Evolutionary conservation across 2,888 invertebrate genomes (phyloP).

Genomic region (Adela reaumurella): DNA sequence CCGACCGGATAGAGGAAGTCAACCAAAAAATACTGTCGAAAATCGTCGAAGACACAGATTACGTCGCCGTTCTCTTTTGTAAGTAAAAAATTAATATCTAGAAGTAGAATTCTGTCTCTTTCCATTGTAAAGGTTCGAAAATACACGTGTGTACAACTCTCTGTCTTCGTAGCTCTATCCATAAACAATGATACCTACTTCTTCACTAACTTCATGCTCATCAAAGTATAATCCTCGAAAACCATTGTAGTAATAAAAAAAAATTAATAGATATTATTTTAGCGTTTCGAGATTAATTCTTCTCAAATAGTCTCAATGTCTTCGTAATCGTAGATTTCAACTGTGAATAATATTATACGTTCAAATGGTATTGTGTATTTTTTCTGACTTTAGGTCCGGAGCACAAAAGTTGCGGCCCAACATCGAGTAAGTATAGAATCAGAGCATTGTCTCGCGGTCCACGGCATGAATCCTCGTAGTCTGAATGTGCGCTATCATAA

Average conservation of each 20-base stretch:
- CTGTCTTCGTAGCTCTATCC: not conserved
- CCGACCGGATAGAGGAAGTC: conserved; percentile 93
- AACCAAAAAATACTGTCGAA: conserved; percentile 86
- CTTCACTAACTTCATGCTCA: not conserved
- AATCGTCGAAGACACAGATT: conserved; percentile 88
- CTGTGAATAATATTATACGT: not conserved
- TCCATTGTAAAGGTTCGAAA: too few relatives aligned
- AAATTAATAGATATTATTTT: too few relatives aligned
- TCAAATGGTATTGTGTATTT: conserved; percentile 27
- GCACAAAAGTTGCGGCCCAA: conserved; percentile 53
- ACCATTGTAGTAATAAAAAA: too few relatives aligned
- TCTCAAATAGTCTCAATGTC: too few relatives aligned
- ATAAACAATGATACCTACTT: not conserved
- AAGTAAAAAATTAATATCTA: conserved; percentile 57
- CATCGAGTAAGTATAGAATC: conserved; percentile 47
- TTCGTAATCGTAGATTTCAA: too few relatives aligned
- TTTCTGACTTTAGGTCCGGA: conserved; percentile 55
- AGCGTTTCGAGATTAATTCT: too few relatives aligned
- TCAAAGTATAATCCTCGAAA: too few relatives aligned
- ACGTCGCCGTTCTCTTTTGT: conserved; percentile 92
- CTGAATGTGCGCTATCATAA: not conserved
- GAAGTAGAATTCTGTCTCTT: too few relatives aligned
- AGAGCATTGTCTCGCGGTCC: not conserved
- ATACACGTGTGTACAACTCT: not conserved
- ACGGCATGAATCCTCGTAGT: not conserved